These are phyloP conservation scores for Morinoia aosen DNA, from an alignment of 2,888 invertebrate genomes.

Conservation along the genomic window DNA sequence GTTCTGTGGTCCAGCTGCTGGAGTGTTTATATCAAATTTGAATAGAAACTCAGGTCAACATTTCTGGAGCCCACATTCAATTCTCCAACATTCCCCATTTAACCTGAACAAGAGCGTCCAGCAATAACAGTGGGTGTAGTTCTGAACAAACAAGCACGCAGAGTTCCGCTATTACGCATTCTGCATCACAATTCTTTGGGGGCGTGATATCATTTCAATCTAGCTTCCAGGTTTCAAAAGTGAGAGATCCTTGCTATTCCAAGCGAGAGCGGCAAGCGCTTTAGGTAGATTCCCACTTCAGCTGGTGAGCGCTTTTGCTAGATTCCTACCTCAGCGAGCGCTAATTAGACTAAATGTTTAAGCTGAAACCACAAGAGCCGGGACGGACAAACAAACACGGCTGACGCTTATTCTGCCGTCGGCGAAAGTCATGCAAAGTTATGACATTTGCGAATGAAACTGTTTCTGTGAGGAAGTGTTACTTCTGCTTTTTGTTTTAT, in stretches of 20 bases:
- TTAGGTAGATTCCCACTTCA: not conserved
- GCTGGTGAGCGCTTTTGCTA: not conserved
- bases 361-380: not conserved
- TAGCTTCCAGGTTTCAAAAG: conserved; percentile 1
- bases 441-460: not conserved
- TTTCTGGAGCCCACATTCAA: not conserved
- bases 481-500: not conserved
- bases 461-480: not conserved
- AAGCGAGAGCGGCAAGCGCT: not conserved
- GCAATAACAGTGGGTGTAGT: not conserved
- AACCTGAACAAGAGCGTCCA: not conserved
- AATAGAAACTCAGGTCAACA: not conserved
- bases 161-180: not conserved
- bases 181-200: not conserved
- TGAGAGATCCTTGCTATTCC: conserved; percentile 17
- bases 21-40: too few species aligned
- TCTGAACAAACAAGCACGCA: not conserved
- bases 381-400: not conserved
- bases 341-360: conserved; percentile 10
- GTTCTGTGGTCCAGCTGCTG: too few species aligned
- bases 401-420: not conserved
- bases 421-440: not conserved
- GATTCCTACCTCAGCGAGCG: not conserved
- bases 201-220: not conserved
- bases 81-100: not conserved